A percentile compares a stretch with the other conserved stretches of the same genome.
Conservation (phyloP, 2,888 invertebrate genomes). For the Drosophila antonietae region DNA sequence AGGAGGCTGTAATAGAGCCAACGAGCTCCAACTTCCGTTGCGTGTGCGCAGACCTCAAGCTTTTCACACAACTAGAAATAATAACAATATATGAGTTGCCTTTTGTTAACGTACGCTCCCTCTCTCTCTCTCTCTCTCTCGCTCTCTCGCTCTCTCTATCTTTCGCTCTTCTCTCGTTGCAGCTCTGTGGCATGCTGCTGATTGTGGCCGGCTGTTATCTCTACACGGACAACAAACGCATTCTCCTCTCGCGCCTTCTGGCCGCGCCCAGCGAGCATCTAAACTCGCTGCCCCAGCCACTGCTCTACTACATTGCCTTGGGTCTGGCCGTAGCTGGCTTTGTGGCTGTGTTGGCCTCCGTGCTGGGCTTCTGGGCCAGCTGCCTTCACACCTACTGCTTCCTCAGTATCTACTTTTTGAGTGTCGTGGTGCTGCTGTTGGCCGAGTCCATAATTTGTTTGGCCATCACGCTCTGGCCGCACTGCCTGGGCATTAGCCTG, state of each 20-base stretch:
- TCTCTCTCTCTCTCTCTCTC: constrained; percentile 3
- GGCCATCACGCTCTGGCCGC: constrained; percentile 90
- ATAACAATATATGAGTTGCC: background rate
- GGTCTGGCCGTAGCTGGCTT: constrained; percentile 89
- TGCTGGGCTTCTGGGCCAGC: constrained; percentile 93
- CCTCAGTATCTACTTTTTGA: constrained; percentile 90
- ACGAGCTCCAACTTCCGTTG: constrained; percentile 44
- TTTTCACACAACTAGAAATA: constrained; percentile 19
- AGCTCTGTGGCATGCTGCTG: constrained; percentile 90
- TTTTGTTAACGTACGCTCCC: constrained; percentile 1
- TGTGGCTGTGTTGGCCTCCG: constrained; percentile 88
- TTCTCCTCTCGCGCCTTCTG: constrained; percentile 90
- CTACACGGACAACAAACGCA: constrained; percentile 89
- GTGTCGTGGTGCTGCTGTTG: constrained; percentile 88
- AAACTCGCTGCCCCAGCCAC: constrained; percentile 88
- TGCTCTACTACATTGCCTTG: constrained; percentile 91
- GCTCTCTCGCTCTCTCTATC: constrained; percentile 50
- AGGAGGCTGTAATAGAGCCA: background rate
- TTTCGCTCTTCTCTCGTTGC: constrained; percentile 57
- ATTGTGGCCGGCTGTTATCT: constrained; percentile 90
- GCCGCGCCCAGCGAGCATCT: constrained; percentile 86
- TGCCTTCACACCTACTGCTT: constrained; percentile 91
- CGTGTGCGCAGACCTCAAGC: constrained; percentile 32
- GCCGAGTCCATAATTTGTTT: constrained; percentile 90
- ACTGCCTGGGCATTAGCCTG: constrained; percentile 90